phyloP scores from a whole-genome alignment of 35 echinoderm and acorn worm species.

The Anneissia japonica region DNA sequence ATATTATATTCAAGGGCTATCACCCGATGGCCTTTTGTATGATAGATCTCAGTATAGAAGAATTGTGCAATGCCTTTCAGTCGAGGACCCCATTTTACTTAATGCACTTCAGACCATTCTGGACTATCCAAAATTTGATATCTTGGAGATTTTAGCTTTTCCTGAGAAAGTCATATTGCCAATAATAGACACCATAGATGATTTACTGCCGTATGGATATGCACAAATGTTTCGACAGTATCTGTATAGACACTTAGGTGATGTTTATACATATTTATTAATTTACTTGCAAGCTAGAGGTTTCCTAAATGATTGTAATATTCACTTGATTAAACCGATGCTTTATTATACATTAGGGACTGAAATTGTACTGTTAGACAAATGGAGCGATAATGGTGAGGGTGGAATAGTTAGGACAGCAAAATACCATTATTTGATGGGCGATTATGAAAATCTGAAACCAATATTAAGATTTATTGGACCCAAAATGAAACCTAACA shows the following conservation, averaged over 20 bases:
- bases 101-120: background rate
- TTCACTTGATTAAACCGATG: background rate
- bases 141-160: background rate
- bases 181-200: background rate
- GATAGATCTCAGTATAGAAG: too few species aligned
- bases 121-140: background rate
- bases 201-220: background rate
- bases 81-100: too few species aligned
- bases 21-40: too few species aligned
- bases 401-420: background rate
- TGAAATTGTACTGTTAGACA: background rate
- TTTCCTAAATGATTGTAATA: background rate
- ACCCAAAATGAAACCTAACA: background rate
- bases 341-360: background rate
- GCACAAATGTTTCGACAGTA: background rate
- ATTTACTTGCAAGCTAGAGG: background rate
- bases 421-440: background rate
- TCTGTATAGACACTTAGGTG: background rate
- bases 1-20: too few species aligned
- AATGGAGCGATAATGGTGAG: background rate
- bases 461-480: background rate
- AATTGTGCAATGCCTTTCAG: background rate
- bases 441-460: background rate
- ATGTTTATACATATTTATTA: background rate
- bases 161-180: background rate